Conservation (phyloP, 2,113 vertebrate species). For the Grammomys surdaster region DNA sequence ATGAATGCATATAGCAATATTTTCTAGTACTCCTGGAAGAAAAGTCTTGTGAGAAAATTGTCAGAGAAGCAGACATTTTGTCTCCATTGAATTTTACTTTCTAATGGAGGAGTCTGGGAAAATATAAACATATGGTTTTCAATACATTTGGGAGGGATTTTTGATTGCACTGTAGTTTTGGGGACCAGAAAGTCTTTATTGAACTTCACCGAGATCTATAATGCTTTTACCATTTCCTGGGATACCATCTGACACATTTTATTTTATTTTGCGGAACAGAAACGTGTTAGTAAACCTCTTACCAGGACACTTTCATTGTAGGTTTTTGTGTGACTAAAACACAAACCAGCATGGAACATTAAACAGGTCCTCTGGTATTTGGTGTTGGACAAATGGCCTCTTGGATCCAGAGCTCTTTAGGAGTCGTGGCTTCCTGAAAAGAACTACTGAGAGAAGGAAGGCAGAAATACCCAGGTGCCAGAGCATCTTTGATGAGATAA, state of each 20-base stretch:
- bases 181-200: constrained; percentile 6
- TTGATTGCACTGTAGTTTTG: not conserved
- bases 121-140: not conserved
- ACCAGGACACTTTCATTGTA: not conserved
- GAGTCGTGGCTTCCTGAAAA: not conserved
- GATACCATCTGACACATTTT: not conserved
- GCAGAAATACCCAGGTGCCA: not conserved
- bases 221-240: constrained; percentile 25
- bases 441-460: not conserved
- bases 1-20: not conserved
- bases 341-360: not conserved
- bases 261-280: constrained; percentile 35
- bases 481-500: not conserved
- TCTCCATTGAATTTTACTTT: constrained; percentile 19
- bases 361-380: not conserved
- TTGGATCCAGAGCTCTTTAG: not conserved
- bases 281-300: not conserved
- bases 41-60: not conserved
- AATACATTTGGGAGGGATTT: not conserved
- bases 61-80: constrained; percentile 30
- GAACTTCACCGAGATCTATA: not conserved
- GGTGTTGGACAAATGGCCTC: constrained; percentile 32
- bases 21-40: not conserved
- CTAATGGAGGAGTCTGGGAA: constrained; percentile 20
- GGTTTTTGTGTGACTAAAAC: not conserved